Conservation (phyloP, 1,140 invertebrate genomes). For the Apolygus lucorum region DNA sequence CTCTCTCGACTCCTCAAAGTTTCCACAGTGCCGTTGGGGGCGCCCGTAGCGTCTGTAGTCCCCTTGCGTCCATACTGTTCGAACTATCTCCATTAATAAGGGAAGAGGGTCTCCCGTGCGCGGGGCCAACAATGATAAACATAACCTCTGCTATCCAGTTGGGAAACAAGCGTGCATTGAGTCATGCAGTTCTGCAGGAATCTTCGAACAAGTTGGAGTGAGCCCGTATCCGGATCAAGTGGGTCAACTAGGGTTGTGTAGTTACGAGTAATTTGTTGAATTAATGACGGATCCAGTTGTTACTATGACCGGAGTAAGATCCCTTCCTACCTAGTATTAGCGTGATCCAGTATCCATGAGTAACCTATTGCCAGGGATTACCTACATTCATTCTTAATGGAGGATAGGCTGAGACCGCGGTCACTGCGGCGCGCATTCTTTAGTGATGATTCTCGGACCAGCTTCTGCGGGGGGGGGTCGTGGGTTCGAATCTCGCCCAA, state of each 20-base stretch:
- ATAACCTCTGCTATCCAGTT: neutral
- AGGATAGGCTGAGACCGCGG: no score
- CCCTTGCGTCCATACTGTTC: conserved; percentile 1
- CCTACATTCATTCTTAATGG: no score
- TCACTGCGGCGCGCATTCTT: no score
- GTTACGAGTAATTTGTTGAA: neutral
- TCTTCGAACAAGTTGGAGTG: neutral
- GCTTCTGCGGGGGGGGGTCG: no score
- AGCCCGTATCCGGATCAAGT: neutral
- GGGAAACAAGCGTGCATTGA: neutral
- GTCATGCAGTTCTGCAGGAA: neutral
- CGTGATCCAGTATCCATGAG: no score
- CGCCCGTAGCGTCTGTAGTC: no score
- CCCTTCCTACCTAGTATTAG: no score
- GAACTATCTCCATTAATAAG: neutral
- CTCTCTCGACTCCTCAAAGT: neutral
- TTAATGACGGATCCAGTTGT: neutral
- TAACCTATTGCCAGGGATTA: no score
- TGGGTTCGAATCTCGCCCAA: no score
- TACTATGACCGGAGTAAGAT: no score
- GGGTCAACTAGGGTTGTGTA: neutral
- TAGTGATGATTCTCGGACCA: no score
- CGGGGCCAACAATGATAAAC: neutral
- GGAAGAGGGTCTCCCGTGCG: neutral
- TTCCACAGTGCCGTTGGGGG: neutral